A percentile compares a stretch with the other conserved stretches of the same genome.
Conservation (phyloP, 2,113 vertebrate genomes). For the Chiloscyllium plagiosum region DNA sequence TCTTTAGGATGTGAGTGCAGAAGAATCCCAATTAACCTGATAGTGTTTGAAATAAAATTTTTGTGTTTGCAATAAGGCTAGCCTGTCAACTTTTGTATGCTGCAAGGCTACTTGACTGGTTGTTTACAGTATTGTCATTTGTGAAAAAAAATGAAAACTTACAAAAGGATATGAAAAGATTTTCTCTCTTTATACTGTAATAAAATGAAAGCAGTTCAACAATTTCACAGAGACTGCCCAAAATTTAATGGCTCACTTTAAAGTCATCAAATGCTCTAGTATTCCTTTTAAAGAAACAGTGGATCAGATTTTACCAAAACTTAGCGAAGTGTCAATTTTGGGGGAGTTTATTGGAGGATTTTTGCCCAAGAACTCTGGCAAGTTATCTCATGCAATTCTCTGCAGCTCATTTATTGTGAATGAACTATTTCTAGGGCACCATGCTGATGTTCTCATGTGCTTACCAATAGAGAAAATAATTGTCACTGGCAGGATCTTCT, state of each 20-base stretch:
- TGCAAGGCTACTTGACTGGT: neutral
- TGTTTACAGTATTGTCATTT: neutral
- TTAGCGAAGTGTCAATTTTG: no score
- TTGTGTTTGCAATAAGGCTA: neutral
- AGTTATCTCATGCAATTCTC: no score
- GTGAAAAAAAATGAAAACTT: neutral
- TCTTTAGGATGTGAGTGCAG: neutral
- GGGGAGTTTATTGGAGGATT: no score
- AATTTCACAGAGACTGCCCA: neutral
- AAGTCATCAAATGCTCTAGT: neutral
- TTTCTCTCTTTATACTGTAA: neutral
- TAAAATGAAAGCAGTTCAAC: neutral
- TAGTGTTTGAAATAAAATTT: neutral
- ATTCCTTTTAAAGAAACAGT: neutral
- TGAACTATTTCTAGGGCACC: no score
- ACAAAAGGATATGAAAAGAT: neutral
- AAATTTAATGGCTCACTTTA: neutral
- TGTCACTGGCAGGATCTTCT: no score
- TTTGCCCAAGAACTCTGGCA: no score
- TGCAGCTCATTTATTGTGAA: no score
- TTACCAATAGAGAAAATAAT: no score
- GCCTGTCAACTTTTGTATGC: neutral
- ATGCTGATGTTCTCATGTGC: no score
- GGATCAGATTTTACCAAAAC: no score
- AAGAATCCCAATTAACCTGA: neutral